These are phyloP conservation scores for Asarcornis scutulata DNA, from an alignment of 2,113 vertebrate genomes.

Conservation along the genomic window DNA sequence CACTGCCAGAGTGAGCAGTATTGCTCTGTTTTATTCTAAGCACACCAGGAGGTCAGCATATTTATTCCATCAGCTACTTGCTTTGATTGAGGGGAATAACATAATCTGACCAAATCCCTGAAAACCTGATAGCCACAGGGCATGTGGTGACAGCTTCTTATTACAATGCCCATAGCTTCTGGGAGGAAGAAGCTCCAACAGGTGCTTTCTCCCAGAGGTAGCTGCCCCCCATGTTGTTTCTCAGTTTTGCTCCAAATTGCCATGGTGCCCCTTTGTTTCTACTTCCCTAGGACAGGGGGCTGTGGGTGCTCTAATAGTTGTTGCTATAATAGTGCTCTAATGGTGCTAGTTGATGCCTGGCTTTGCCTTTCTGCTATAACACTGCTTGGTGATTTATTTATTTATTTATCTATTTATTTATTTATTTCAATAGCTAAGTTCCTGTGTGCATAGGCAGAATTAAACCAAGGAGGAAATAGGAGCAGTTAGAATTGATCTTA, in stretches of 20 bases:
- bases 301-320: neutral
- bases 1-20: neutral
- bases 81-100: neutral
- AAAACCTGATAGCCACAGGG: neutral
- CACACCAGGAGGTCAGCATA: fast-evolving
- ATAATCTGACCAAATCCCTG: neutral
- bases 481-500: neutral
- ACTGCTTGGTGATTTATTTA: neutral
- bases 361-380: neutral
- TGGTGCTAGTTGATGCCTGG: neutral
- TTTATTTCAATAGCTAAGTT: neutral
- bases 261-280: neutral
- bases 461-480: neutral
- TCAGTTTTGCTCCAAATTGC: neutral
- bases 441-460: neutral
- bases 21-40: neutral
- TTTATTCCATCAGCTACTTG: neutral
- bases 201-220: neutral
- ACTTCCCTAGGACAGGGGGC: neutral
- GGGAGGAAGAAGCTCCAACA: neutral
- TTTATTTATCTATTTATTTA: too few species aligned
- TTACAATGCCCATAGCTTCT: neutral
- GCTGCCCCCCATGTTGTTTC: fast-evolving
- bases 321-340: too few species aligned
- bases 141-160: neutral